A percentile compares a stretch with the other conserved stretches of the same genome.
Conservation (phyloP, 2,113 vertebrate genomes). For the Thermophis baileyi region DNA sequence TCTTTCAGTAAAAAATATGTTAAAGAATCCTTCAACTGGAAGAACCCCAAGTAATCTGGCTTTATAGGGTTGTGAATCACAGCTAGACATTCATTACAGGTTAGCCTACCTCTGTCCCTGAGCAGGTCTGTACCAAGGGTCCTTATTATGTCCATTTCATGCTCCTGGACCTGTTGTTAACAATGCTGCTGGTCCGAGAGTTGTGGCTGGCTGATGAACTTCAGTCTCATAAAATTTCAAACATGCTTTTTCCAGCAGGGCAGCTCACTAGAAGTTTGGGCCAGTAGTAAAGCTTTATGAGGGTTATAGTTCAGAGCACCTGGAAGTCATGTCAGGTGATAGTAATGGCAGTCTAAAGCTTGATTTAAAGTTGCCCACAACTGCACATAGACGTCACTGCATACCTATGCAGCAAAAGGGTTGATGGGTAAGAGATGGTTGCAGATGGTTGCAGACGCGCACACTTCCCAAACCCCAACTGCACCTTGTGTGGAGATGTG, state of each 20-base stretch:
- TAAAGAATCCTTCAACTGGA: neutral
- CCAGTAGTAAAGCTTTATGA: neutral
- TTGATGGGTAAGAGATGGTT: neutral
- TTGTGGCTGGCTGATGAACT: neutral
- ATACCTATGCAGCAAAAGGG: neutral
- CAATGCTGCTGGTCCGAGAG: neutral
- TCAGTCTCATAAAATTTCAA: neutral
- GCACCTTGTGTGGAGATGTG: neutral
- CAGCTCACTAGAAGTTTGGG: neutral
- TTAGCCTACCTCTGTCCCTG: neutral
- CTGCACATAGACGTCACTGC: neutral
- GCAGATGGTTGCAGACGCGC: neutral
- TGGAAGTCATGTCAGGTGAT: neutral
- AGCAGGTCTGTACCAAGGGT: neutral
- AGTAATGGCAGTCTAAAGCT: neutral
- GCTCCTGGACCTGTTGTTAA: neutral
- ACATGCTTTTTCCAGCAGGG: neutral
- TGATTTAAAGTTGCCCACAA: neutral
- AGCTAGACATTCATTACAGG: neutral
- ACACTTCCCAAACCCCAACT: neutral
- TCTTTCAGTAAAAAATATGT: neutral
- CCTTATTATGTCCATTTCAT: neutral
- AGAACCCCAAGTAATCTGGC: neutral
- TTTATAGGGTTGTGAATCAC: neutral
- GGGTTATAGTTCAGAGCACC: neutral